These are phyloP conservation scores for Rhopalosiphum nymphaeae DNA, from an alignment of 2,888 invertebrate genomes.

Conservation along the genomic window DNA sequence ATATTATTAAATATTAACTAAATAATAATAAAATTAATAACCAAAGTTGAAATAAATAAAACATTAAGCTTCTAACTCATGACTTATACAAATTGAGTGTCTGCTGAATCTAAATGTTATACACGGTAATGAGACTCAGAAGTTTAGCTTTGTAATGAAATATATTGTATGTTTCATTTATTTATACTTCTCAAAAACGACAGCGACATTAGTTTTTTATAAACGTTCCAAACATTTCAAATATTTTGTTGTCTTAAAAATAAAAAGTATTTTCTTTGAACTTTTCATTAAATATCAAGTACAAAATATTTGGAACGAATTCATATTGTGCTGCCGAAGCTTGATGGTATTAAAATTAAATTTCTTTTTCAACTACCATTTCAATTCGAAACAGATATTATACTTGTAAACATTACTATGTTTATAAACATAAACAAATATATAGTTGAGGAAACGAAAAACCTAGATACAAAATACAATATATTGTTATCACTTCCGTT, in stretches of 20 bases:
- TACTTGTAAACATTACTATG: neutral
- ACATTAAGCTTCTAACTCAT: too few relatives aligned
- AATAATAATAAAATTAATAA: too few relatives aligned
- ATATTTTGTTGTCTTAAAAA: neutral
- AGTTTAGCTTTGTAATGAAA: neutral
- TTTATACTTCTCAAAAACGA: neutral
- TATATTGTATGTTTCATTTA: neutral
- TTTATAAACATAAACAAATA: neutral
- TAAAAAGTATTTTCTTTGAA: neutral
- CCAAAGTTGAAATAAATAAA: too few relatives aligned
- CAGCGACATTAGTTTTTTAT: neutral
- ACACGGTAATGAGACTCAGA: neutral
- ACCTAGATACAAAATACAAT: neutral
- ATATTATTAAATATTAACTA: neutral
- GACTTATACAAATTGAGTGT: neutral
- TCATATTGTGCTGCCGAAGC: neutral
- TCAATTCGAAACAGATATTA: neutral
- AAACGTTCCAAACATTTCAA: neutral
- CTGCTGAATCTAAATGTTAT: neutral
- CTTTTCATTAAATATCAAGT: neutral
- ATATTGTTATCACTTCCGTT: neutral
- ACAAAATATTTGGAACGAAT: neutral
- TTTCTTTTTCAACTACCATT: neutral
- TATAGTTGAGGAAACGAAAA: neutral
- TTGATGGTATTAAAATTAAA: neutral